A percentile compares a stretch with the other conserved stretches of the same genome.
These are phyloP conservation scores for Myotis daubentonii DNA, from an alignment of 2,797 vertebrate species.

Conservation along the genomic window DNA sequence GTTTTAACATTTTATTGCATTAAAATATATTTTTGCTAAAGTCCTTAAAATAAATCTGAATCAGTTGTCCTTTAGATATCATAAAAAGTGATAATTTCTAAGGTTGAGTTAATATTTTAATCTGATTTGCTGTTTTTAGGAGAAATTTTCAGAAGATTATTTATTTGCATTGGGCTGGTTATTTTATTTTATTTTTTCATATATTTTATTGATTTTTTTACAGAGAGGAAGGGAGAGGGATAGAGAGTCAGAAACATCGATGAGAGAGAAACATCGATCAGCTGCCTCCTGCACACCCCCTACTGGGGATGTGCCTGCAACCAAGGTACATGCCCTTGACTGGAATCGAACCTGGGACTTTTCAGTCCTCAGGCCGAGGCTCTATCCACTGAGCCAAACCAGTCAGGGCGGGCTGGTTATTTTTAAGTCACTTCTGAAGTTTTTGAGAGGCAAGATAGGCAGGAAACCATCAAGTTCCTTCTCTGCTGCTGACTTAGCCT, in stretches of 20 bases:
- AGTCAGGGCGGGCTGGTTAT: neutral
- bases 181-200: neutral
- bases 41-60: neutral
- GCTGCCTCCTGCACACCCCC: too few relatives aligned
- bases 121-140: constrained; percentile 16
- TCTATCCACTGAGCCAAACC: too few relatives aligned
- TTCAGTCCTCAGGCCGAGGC: too few relatives aligned
- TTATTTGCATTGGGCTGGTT: neutral
- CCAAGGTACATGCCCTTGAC: too few relatives aligned
- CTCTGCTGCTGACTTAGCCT: neutral
- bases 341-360: too few relatives aligned
- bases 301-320: too few relatives aligned
- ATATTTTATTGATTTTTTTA: too few relatives aligned
- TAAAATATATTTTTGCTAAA: constrained; percentile 35
- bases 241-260: too few relatives aligned
- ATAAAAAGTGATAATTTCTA: constrained; percentile 19
- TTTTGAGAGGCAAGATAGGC: neutral
- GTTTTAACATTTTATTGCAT: constrained; percentile 9
- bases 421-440: neutral
- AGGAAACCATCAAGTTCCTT: neutral
- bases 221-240: too few relatives aligned
- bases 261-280: too few relatives aligned
- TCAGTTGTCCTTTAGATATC: neutral
- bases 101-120: constrained; percentile 26
- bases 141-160: neutral